Evolutionary conservation across 2,797 vertebrate species (phyloP), one percentile per base, ranked within the genome.

Genomic region (Ctenopoma multispine): DNA sequence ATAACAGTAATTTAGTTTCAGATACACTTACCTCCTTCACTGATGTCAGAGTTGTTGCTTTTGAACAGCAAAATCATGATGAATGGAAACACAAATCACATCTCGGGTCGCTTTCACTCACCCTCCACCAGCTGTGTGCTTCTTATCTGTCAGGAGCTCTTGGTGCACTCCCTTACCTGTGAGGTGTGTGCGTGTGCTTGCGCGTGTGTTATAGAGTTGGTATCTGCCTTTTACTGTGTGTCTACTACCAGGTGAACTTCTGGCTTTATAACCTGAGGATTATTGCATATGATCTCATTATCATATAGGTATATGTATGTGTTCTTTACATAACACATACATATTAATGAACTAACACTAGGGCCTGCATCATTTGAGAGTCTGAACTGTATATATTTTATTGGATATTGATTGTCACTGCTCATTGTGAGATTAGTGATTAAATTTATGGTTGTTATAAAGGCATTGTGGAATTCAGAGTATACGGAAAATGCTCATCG

Each of bases 51-150:
- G 44, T 11, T 63, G 70, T 89, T 87, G 66, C 60, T 63, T 58
- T 44, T 55, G 76, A 78, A 46, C 15, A 64, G 49, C 17, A n/a
- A 46, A 5, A 36, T 70, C 89, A 91, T 92, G 82, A 74, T 88
- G 85, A 78, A 62, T 48, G 54, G 44, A 75, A 72, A 55, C 69
- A 18, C 20, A 17, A 66, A 67, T 87, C 76, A 72, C 77, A 72
- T 87, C 78, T 81, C 76, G 46, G 63, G 50, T 63, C 20, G 12
- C 65, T 63, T 61, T 80, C 66, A 66, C 58, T 79, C 76, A 63
- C 72, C 65, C 80, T 83, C 76, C 75, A 50, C 62, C 70, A 61
- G 65, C 64, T 77, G 83, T 68, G 60, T 69, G 75, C 69, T 66
- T 75, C 82, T 82, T 84, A 80, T 86, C 82, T 66, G 69, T 80